These are phyloP conservation scores for Dryococelus australis DNA, from an alignment of 2,888 invertebrate genomes.

Conservation along the genomic window DNA sequence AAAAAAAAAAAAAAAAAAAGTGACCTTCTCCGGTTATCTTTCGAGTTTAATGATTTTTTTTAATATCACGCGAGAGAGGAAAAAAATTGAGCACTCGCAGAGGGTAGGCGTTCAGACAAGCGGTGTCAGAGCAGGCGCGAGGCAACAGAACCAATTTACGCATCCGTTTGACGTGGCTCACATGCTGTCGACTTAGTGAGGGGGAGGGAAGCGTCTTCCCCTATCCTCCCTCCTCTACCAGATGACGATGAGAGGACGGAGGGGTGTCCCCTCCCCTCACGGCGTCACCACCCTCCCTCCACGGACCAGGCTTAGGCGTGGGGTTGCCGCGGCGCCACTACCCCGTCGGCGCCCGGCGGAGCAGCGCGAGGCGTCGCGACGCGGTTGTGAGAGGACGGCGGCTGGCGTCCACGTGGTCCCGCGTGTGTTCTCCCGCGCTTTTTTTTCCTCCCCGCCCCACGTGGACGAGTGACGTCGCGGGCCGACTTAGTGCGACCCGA, in stretches of 20 bases:
- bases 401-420: not conserved
- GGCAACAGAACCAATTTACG: too few relatives aligned
- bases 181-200: too few relatives aligned
- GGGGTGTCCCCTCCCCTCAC: not conserved
- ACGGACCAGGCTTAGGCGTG: not conserved
- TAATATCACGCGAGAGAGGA: too few relatives aligned
- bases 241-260: too few relatives aligned
- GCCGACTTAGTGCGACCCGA: not conserved
- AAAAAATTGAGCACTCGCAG: too few relatives aligned
- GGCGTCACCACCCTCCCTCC: not conserved
- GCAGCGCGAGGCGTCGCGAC: not conserved
- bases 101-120: too few relatives aligned
- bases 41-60: too few relatives aligned
- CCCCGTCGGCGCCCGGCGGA: not conserved
- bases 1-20: too few relatives aligned
- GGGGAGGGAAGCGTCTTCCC: too few relatives aligned
- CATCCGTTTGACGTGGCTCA: too few relatives aligned
- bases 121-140: too few relatives aligned
- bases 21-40: too few relatives aligned
- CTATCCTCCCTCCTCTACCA: not conserved
- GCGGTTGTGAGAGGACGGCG: not conserved
- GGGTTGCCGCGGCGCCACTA: not conserved
- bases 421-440: not conserved
- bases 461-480: not conserved
- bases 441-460: not conserved